These are phyloP conservation scores for Fringilla coelebs DNA, from an alignment of 2,797 vertebrate genomes.

Conservation along the genomic window DNA sequence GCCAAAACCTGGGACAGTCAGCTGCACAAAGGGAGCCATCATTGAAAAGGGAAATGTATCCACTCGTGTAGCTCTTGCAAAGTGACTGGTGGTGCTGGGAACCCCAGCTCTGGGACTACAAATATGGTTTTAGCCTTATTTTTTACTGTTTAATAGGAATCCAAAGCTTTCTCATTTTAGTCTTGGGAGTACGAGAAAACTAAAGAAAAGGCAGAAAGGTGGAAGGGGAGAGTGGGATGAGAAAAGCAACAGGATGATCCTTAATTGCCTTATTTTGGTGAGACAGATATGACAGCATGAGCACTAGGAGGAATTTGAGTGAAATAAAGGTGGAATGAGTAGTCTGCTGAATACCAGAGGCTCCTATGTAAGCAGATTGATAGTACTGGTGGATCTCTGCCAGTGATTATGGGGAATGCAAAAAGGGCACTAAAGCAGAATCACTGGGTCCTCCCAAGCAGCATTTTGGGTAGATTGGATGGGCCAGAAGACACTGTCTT, in stretches of 20 bases:
- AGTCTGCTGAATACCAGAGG: background rate
- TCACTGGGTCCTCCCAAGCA: too few relatives aligned
- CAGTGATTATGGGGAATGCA: background rate
- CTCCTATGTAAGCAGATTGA: background rate
- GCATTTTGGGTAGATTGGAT: background rate
- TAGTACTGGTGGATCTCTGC: background rate
- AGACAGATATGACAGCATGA: fast-evolving
- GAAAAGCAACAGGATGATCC: background rate
- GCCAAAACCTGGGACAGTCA: fast-evolving
- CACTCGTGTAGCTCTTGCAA: background rate
- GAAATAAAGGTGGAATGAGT: background rate
- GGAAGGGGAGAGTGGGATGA: background rate
- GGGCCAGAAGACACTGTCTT: background rate
- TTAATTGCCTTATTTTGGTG: background rate
- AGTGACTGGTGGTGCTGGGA: background rate
- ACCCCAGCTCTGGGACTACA: background rate
- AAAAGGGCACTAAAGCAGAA: background rate
- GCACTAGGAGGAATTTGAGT: background rate
- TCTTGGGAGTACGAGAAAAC: background rate
- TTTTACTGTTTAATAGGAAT: background rate
- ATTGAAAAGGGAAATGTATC: background rate
- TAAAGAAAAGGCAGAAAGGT: background rate
- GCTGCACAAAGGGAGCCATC: background rate
- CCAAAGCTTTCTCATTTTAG: background rate
- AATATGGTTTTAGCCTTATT: background rate